Evolutionary conservation across 2,888 invertebrate genomes (phyloP).

Genomic region (Campopleginae sp.): DNA sequence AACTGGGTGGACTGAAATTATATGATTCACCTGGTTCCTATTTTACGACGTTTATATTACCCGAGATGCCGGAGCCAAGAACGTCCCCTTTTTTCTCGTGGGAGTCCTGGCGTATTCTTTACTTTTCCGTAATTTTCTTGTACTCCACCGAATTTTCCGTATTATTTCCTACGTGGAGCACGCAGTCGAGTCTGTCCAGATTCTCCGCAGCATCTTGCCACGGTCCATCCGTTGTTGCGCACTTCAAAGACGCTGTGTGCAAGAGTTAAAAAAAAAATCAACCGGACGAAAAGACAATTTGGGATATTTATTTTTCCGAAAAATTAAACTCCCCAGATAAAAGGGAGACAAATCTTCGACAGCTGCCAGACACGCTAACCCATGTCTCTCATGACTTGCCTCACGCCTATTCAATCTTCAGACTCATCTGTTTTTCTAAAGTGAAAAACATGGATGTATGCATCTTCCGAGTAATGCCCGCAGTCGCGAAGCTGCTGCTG

Average conservation of each 20-base stretch:
- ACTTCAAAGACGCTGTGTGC: neutral
- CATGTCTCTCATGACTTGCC: neutral
- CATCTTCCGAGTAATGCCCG: constrained; percentile 44
- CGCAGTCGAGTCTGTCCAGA: constrained; percentile 51
- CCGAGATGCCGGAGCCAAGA: constrained; percentile 69
- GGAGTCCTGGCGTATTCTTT: constrained; percentile 2
- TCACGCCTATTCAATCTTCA: constrained; percentile 48
- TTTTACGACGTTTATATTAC: constrained; percentile 84
- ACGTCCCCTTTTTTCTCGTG: constrained; percentile 9
- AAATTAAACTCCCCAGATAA: constrained; percentile 36
- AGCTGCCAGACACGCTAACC: constrained; percentile 55
- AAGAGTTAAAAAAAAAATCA: constrained; percentile 59
- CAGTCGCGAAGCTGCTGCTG: constrained; percentile 15
- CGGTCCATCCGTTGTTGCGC: neutral
- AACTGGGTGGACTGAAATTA: constrained; percentile 80
- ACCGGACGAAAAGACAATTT: constrained; percentile 72
- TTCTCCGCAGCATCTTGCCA: neutral
- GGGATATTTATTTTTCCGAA: constrained; percentile 56
- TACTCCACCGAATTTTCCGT: constrained; percentile 18
- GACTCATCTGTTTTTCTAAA: constrained; percentile 54
- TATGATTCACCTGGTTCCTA: constrained; percentile 84
- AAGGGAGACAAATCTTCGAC: constrained; percentile 50
- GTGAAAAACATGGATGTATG: constrained; percentile 31
- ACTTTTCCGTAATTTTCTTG: constrained; percentile 22
- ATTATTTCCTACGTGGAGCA: constrained; percentile 69